Base-by-base conservation (phyloP, 2,113 vertebrate genomes). In the Puffinus mauretanicus region DNA sequence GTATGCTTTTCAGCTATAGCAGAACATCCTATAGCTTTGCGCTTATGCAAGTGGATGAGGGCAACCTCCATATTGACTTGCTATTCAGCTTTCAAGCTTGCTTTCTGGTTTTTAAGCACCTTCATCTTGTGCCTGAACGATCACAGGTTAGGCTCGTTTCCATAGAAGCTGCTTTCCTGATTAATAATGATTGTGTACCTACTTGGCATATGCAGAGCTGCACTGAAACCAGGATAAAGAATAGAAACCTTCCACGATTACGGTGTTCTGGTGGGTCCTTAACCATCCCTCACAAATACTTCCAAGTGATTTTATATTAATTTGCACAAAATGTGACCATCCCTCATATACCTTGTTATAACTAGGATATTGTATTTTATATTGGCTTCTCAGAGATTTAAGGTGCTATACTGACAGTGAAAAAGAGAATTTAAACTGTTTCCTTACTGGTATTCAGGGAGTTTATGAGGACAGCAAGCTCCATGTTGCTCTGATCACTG, bases 11-110 rank as follows among this genome's bases (percentile, higher is more conserved):
- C 22, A 49, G 8, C 10, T 62, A 3, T 17, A 94, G 51, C 19
- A 78, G 67, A 73, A 58, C 7, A 42, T 70, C 13, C 4, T 3
- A 44, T 5, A 42, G 16, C 36, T 72, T 72, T 65, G 36, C 25
- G 30, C 22, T 77, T 61, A 20, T 18, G 11, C 15, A 51, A 42
- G 17, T 25, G 5, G 2, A 25, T 16, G 4, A 30, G 9, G 4
- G 1, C 0, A 0, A 60, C 24, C 34, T 92, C 29, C 9, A 22
- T 32, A 32, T 10, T 17, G 38, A 55, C 11, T 60, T 60, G 20
- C 7, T 67, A 22, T 65, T 82, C 40, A 46, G 16, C 20, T 84
- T 86, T 61, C 51, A 66, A 57, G 16, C 10, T 81, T 69, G 6
- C 2, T 55, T 86, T 86, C 27, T 64, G 5, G 2, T 81, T 61